These are phyloP conservation scores for Anniella stebbinsi DNA, from an alignment of 2,797 vertebrate genomes.

Conservation along the genomic window DNA sequence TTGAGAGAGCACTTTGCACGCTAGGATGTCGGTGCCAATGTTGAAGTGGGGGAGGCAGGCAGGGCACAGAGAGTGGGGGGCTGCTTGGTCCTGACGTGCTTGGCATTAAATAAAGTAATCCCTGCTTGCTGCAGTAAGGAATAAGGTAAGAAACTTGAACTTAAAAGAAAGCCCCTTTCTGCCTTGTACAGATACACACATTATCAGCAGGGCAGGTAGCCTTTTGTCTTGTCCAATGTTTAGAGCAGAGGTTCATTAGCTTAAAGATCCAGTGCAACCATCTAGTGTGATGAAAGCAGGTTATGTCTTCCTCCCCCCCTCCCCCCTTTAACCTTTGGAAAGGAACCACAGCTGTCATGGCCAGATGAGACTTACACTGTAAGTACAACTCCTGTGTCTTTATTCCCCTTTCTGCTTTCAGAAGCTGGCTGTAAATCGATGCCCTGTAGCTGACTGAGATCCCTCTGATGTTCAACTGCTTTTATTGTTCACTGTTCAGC, in stretches of 20 bases:
- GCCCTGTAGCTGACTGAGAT: slow-evolving; percentile 21
- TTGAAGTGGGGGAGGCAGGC: slow-evolving; percentile 33
- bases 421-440: slow-evolving; percentile 44
- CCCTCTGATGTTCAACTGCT: slow-evolving; percentile 7
- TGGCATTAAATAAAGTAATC: slow-evolving; percentile 48
- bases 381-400: slow-evolving; percentile 44
- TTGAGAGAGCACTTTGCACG: slow-evolving; percentile 71
- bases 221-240: slow-evolving; percentile 73
- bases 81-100: slow-evolving; percentile 56
- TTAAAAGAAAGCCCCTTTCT: slow-evolving; percentile 1
- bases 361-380: slow-evolving; percentile 30
- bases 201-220: slow-evolving; percentile 29
- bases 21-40: slow-evolving; percentile 58
- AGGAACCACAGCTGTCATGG: slow-evolving; percentile 48
- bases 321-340: slow-evolving; percentile 54
- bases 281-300: slow-evolving; percentile 72
- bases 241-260: slow-evolving; percentile 38
- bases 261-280: slow-evolving; percentile 45
- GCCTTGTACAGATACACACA: background rate
- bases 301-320: slow-evolving; percentile 37
- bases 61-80: slow-evolving; percentile 55
- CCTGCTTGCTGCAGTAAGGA: slow-evolving; percentile 50
- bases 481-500: slow-evolving; percentile 31
- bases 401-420: slow-evolving; percentile 47
- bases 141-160: slow-evolving; percentile 74